Percentiles rank a stretch among this genome's conserved stretches.
Evolutionary conservation across 2,113 vertebrate species (phyloP).

Genomic region (Myocastor coypus): DNA sequence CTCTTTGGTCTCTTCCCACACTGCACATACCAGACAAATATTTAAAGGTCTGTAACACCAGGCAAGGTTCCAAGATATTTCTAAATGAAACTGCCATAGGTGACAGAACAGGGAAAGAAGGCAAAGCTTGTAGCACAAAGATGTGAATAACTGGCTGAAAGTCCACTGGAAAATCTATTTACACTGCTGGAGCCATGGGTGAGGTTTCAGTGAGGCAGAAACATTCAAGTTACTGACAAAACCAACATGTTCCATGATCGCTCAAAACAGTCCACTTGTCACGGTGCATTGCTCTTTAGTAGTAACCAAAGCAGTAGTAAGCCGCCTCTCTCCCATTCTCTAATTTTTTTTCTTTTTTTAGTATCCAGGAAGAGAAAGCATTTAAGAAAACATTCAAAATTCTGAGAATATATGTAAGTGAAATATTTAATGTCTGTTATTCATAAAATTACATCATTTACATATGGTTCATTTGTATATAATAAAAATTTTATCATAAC

Average conservation of each 20-base stretch:
- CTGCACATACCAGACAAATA: constrained; percentile 77
- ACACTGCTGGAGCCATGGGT: background rate
- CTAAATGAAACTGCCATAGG: constrained; percentile 56
- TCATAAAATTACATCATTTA: constrained; percentile 90
- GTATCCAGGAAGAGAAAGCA: constrained; percentile 79
- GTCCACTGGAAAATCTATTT: constrained; percentile 53
- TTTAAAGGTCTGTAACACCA: constrained; percentile 73
- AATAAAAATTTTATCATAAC: constrained; percentile 89
- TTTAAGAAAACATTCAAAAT: constrained; percentile 89
- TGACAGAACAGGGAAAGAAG: constrained; percentile 42
- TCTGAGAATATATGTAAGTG: constrained; percentile 86
- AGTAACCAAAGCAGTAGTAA: constrained; percentile 63
- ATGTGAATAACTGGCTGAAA: constrained; percentile 51
- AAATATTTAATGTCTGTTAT: constrained; percentile 90
- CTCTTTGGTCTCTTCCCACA: constrained; percentile 62
- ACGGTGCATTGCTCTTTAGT: constrained; percentile 55
- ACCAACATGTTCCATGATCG: constrained; percentile 59
- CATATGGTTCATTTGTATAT: constrained; percentile 89
- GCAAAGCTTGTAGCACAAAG: constrained; percentile 1
- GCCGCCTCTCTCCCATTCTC: constrained; percentile 7
- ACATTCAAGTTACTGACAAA: constrained; percentile 66
- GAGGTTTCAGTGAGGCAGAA: constrained; percentile 79
- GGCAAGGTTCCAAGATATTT: constrained; percentile 70
- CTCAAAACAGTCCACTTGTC: constrained; percentile 70
- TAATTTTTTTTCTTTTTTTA: constrained; percentile 63